phyloP scores from a whole-genome alignment of 1,140 invertebrate genomes.

The Atta colombica region DNA sequence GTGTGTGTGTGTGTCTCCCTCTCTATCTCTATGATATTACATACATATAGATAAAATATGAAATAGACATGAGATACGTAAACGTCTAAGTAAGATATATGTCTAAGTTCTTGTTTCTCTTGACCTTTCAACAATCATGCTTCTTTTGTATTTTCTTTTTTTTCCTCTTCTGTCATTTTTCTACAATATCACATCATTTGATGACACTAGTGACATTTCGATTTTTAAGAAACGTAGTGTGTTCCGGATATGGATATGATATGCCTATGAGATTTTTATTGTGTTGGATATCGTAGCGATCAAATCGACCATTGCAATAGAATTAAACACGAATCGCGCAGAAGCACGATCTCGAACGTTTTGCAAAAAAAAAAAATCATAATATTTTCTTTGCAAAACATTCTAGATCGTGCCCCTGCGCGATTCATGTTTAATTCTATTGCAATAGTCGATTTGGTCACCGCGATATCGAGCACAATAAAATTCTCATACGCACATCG shows the following conservation, averaged over 20 bases:
- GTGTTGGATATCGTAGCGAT: not conserved
- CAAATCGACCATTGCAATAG: not conserved
- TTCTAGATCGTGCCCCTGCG: not conserved
- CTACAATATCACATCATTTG: not conserved
- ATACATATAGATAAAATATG: constrained; percentile 4
- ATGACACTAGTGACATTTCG: not conserved
- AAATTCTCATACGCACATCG: constrained; percentile 22
- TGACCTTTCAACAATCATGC: not conserved
- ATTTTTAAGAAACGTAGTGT: constrained; percentile 34
- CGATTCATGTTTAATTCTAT: not conserved
- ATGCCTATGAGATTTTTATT: constrained; percentile 47
- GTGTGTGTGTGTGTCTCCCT: too few species aligned
- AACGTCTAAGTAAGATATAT: not conserved
- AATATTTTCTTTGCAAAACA: not conserved
- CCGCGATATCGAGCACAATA: constrained; percentile 22
- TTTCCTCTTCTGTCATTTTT: not conserved
- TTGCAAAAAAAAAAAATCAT: not conserved
- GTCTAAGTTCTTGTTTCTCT: not conserved
- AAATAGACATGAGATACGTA: not conserved
- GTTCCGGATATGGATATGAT: constrained; percentile 19
- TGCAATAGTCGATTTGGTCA: not conserved
- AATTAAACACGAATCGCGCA: not conserved
- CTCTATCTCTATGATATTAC: not conserved
- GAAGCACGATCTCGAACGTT: not conserved
- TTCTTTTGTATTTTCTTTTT: not conserved